phyloP scores from a whole-genome alignment of 2,797 vertebrate genomes.

The Thamnophis elegans region DNA sequence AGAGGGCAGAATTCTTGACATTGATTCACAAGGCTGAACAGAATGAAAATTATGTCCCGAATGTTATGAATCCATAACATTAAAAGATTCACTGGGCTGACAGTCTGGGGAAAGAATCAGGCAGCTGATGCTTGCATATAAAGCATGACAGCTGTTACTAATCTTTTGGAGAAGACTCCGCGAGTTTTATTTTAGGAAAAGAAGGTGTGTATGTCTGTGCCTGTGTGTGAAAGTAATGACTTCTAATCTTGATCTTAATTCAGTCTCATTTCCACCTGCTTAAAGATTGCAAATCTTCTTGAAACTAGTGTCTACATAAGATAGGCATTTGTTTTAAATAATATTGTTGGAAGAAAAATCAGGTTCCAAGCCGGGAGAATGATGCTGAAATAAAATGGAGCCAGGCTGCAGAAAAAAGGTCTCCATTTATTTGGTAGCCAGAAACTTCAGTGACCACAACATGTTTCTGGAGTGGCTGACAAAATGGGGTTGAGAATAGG shows the following conservation, averaged over 20 bases:
- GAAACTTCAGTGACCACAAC: no score
- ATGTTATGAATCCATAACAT: neutral
- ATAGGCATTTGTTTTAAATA: neutral
- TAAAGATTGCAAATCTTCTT: neutral
- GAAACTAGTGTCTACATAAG: neutral
- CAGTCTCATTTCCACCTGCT: neutral
- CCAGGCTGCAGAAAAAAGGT: no score
- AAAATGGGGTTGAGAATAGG: no score
- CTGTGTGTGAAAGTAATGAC: neutral
- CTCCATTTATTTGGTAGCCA: no score
- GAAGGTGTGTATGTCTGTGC: neutral
- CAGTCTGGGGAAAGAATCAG: constrained; percentile 16
- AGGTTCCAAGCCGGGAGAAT: no score
- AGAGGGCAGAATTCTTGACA: neutral
- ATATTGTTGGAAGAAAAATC: neutral
- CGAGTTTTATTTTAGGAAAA: neutral
- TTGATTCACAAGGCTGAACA: neutral
- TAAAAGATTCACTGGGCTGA: accelerated
- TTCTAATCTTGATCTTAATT: neutral
- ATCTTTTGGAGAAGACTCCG: neutral
- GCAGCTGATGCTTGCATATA: neutral
- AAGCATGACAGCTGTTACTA: constrained; percentile 32
- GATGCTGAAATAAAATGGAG: no score
- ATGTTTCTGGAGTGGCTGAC: no score
- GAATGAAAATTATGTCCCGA: neutral